phyloP scores from a whole-genome alignment of 2,797 vertebrate genomes.

The Sebastes flavidus region DNA sequence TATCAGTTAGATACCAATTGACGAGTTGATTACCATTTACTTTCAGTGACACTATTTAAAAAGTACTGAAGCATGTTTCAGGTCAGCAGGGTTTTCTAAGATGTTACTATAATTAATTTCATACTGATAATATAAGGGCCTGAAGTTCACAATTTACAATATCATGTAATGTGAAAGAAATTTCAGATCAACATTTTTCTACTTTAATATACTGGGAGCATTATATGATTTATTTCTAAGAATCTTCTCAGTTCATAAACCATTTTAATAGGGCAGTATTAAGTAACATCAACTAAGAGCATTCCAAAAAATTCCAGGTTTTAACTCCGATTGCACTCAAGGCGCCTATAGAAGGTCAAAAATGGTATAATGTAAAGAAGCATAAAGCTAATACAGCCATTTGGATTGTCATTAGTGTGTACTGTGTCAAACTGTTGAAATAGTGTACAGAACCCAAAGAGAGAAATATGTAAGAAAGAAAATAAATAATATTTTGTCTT shows the following conservation, averaged over 20 bases:
- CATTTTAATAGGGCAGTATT: conserved; percentile 15
- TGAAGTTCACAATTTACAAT: conserved; percentile 44
- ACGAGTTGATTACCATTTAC: conserved; percentile 1
- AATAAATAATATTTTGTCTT: not conserved
- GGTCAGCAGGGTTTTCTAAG: conserved; percentile 41
- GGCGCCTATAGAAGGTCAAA: not conserved
- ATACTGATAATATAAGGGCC: conserved; percentile 30
- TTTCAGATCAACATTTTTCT: conserved; percentile 50
- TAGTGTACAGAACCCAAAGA: not conserved
- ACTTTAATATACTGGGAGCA: conserved; percentile 36
- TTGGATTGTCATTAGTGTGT: not conserved
- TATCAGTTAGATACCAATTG: conserved; percentile 28
- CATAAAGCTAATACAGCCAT: not conserved
- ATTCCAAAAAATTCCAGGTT: conserved; percentile 51
- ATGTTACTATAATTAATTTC: conserved; percentile 34
- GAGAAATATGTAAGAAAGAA: not conserved
- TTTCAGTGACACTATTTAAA: conserved; percentile 31
- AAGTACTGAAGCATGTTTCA: conserved; percentile 39
- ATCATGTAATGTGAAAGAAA: conserved; percentile 8
- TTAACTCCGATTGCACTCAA: conserved; percentile 24
- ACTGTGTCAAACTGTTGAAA: not conserved
- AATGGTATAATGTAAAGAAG: not conserved
- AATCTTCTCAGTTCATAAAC: conserved; percentile 28
- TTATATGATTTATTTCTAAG: conserved; percentile 22
- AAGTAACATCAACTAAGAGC: conserved; percentile 26